phyloP scores from a whole-genome alignment of 1,140 invertebrate genomes.

The Lasaia peninsularis region DNA sequence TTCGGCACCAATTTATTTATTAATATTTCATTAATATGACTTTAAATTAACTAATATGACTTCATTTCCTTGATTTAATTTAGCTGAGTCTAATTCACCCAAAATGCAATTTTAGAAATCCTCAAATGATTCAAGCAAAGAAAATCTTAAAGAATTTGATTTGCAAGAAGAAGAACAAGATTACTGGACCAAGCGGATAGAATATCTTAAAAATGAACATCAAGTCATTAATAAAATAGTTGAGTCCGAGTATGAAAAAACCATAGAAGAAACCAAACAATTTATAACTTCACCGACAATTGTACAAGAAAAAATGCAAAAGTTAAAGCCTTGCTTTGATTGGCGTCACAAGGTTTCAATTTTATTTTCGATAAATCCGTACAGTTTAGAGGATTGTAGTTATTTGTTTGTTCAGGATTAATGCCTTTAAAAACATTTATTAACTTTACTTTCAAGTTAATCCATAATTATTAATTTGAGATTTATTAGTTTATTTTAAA shows the following conservation, averaged over 20 bases:
- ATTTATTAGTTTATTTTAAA: too few relatives aligned
- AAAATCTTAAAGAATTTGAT: constrained; percentile 29
- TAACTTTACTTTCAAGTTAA: too few relatives aligned
- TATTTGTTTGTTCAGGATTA: too few relatives aligned
- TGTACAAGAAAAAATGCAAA: constrained; percentile 46
- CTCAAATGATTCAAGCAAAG: constrained; percentile 32
- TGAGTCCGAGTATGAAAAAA: constrained; percentile 56
- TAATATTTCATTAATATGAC: too few relatives aligned
- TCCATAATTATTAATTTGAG: too few relatives aligned
- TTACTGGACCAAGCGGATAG: constrained; percentile 60
- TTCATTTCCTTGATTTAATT: too few relatives aligned
- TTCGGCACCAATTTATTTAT: too few relatives aligned
- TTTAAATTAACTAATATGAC: too few relatives aligned
- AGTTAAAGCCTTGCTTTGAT: constrained; percentile 57
- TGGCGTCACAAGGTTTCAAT: constrained; percentile 47
- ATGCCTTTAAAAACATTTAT: too few relatives aligned
- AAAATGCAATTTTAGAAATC: constrained; percentile 32
- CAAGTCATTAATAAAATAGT: constrained; percentile 59
- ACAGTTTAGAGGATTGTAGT: too few relatives aligned
- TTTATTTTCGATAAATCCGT: neutral
- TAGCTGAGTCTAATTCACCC: too few relatives aligned
- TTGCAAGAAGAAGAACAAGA: constrained; percentile 41
- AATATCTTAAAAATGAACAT: constrained; percentile 57
- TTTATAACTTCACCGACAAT: constrained; percentile 37
- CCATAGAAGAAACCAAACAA: constrained; percentile 44